Conservation (phyloP, 2,113 vertebrate species). For the Acanthisitta chloris region DNA sequence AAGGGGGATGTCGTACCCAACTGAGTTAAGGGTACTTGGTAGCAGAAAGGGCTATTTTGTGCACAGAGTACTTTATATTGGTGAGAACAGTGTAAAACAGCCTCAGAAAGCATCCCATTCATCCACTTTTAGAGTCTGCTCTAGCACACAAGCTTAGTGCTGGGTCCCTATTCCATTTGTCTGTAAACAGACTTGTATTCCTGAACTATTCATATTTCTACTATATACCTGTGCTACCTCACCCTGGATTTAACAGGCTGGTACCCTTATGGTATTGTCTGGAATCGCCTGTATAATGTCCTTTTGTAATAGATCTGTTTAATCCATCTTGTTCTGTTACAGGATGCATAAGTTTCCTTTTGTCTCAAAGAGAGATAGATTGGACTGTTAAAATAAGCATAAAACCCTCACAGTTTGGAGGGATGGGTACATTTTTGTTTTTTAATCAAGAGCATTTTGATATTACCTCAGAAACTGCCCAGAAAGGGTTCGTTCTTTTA, state of each 20-base stretch:
- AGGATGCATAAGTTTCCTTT: neutral
- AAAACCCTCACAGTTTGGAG: neutral
- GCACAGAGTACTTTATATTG: neutral
- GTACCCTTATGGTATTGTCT: neutral
- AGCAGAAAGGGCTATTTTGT: neutral
- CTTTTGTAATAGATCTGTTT: neutral
- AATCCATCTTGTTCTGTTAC: neutral
- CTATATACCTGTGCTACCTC: neutral
- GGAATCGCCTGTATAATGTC: neutral
- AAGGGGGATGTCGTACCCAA: neutral
- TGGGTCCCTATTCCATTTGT: neutral
- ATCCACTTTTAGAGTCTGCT: neutral
- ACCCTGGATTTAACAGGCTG: neutral
- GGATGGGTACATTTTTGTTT: neutral
- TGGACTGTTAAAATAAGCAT: neutral
- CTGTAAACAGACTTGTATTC: neutral
- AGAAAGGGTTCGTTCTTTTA: neutral
- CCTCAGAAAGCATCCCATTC: neutral
- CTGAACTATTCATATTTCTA: no score
- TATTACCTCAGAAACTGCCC: neutral
- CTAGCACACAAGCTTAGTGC: neutral
- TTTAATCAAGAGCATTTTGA: neutral
- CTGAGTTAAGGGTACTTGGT: neutral
- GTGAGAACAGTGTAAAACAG: neutral
- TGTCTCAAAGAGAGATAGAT: neutral